Evolutionary conservation across 2,888 invertebrate species (phyloP), one percentile per base, ranked within the genome.

Genomic region (Acleris literana): DNA sequence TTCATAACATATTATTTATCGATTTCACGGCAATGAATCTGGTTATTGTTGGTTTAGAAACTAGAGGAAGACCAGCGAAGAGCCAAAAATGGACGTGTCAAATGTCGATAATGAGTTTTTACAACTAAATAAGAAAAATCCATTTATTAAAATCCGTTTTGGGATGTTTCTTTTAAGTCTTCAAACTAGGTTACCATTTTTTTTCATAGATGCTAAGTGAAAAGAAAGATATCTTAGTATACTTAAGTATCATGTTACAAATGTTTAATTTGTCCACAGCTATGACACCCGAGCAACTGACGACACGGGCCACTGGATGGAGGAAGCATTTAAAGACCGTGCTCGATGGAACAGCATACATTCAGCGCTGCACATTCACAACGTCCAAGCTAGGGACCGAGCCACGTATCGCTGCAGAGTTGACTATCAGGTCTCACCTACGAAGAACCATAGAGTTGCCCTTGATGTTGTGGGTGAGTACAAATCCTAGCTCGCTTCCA

Each of bases 381-480:
- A 85, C 48, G 84, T 92, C 1, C 84, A 87, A 69, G 72, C 88
- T 0, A 73, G 82, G 3, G 92, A 92, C 61, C 77, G 91, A 22
- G 89, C 90, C 5, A 80, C 81, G 5, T 92, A 92, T 72, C 77
- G 91, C 56, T 92, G 92, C 72, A 81, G 92, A 13, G 92, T 92
- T 13, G 92, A 92, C 79, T 92, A 87, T 71, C 86, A 87, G 75
- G 94, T 95, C 69, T 96, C 96, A 18, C 96, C 96, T 0, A 97
- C 97, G 29, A 94, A 95, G 73, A 96, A 97, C 83, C 95, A 95
- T 68, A 94, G 95, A 75, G 94, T 97, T 68, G 94, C 95, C 68
- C 93, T 97, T 61, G 94, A 95, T 76, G 95, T 97, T 71, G 95
- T 97, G 73, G 95, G 97, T 97, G 49, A 85, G 87, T 78, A 9